A percentile compares a stretch with the other conserved stretches of the same genome.
phyloP scores from a whole-genome alignment of 2,888 invertebrate species.

The Dolomedes plantarius region DNA sequence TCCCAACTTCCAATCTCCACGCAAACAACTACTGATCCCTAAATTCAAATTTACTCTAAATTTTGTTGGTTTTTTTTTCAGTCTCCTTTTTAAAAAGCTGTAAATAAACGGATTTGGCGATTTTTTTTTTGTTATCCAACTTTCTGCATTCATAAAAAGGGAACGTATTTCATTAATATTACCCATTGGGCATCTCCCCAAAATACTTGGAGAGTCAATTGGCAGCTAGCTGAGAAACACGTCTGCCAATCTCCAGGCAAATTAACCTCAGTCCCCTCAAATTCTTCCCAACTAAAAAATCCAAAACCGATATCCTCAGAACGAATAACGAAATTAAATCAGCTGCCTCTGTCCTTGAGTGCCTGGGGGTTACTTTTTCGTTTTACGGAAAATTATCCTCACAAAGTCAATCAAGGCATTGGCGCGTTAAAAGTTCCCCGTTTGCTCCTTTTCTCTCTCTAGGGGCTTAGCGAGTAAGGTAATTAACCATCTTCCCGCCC shows the following conservation, averaged over 20 bases:
- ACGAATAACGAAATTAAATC: slow-evolving; percentile 59
- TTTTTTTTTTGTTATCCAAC: no score
- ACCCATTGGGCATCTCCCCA: no score
- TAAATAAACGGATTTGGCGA: no score
- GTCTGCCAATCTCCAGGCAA: slow-evolving; percentile 1
- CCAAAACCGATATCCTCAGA: slow-evolving; percentile 53
- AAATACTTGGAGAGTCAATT: no score
- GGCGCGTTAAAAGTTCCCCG: slow-evolving; percentile 59
- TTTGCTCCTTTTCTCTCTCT: slow-evolving; percentile 29
- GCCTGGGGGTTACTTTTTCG: slow-evolving; percentile 50
- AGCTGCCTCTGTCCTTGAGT: slow-evolving; percentile 28
- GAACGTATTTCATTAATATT: no score
- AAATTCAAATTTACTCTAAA: no score
- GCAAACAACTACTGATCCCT: no score
- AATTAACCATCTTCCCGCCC: slow-evolving; percentile 62
- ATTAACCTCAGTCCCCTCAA: neutral
- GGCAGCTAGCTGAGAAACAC: no score
- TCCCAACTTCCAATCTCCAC: no score
- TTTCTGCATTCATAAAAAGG: no score
- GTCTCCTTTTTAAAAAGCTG: no score
- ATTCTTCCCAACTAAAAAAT: slow-evolving; percentile 43
- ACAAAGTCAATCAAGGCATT: slow-evolving; percentile 66
- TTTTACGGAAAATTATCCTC: slow-evolving; percentile 34
- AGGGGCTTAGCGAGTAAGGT: slow-evolving; percentile 35
- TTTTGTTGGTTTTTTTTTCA: no score